Evolutionary conservation across 1,140 invertebrate species (phyloP).

Genomic region (Saccostrea echinata): DNA sequence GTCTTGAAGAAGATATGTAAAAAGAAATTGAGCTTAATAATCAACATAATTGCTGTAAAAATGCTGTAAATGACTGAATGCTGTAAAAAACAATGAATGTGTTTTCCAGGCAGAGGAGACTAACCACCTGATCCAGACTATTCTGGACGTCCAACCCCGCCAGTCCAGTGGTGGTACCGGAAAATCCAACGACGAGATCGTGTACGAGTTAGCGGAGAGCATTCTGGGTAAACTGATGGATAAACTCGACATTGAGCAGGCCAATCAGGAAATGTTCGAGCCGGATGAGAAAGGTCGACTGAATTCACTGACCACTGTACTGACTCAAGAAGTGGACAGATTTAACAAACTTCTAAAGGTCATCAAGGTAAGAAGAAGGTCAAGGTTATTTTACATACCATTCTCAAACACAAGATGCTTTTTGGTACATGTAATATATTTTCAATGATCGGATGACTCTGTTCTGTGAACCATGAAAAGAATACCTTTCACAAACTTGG

Average conservation of each 20-base stretch:
- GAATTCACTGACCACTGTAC: constrained; percentile 90
- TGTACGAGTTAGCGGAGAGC: constrained; percentile 86
- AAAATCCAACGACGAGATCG: constrained; percentile 87
- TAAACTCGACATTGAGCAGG: constrained; percentile 84
- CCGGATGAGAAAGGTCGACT: constrained; percentile 86
- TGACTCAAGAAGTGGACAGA: constrained; percentile 91
- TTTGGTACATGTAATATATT: too few species aligned
- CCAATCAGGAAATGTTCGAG: constrained; percentile 79
- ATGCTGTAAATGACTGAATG: not conserved
- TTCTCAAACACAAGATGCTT: too few species aligned
- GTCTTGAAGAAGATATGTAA: too few species aligned
- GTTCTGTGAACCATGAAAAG: too few species aligned
- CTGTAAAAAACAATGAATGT: not conserved
- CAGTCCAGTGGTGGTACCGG: constrained; percentile 82
- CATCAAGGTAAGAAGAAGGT: constrained; percentile 74
- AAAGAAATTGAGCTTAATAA: too few species aligned
- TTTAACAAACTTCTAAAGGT: constrained; percentile 89
- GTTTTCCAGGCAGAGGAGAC: constrained; percentile 87
- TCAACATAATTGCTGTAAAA: too few species aligned
- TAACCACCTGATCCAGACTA: constrained; percentile 84
- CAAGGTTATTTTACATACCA: not conserved
- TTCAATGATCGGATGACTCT: too few species aligned
- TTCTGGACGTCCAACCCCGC: constrained; percentile 88
- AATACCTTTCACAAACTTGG: too few species aligned
- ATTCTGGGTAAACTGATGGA: constrained; percentile 83